Conservation (phyloP, 2,113 vertebrate genomes). For the Gnathonemus echidnorhynchus region DNA sequence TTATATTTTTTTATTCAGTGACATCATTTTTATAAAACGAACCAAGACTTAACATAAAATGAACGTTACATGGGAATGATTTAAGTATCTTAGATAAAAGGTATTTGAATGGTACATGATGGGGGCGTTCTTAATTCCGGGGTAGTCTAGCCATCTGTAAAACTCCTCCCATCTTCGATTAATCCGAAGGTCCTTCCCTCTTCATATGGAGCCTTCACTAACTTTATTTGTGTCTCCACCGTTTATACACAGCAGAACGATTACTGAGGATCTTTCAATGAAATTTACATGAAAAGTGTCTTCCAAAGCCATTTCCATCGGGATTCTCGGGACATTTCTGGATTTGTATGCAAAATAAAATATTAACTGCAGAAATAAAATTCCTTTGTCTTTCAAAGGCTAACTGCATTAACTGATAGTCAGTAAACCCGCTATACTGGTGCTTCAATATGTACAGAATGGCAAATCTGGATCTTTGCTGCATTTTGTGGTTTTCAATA, state of each 20-base stretch:
- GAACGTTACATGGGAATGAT: background rate
- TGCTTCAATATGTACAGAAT: background rate
- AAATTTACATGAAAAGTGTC: background rate
- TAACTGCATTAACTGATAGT: background rate
- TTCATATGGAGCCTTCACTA: background rate
- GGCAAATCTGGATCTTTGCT: background rate
- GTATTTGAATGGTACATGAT: background rate
- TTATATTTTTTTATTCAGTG: background rate
- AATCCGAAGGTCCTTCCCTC: slow-evolving; percentile 5
- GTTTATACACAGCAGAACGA: background rate
- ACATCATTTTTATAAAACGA: background rate
- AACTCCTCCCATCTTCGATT: slow-evolving; percentile 9
- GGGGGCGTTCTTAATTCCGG: background rate
- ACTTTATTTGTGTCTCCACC: background rate
- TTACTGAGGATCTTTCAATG: background rate
- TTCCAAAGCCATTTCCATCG: background rate
- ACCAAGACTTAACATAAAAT: background rate
- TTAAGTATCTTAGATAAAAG: background rate
- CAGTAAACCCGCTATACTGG: background rate
- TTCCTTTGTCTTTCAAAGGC: background rate
- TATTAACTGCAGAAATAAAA: background rate
- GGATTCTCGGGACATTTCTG: background rate
- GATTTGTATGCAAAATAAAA: background rate
- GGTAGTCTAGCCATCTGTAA: background rate
- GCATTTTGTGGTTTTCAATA: background rate